phyloP scores from a whole-genome alignment of 1,140 invertebrate species.

The Andricus grossulariae region DNA sequence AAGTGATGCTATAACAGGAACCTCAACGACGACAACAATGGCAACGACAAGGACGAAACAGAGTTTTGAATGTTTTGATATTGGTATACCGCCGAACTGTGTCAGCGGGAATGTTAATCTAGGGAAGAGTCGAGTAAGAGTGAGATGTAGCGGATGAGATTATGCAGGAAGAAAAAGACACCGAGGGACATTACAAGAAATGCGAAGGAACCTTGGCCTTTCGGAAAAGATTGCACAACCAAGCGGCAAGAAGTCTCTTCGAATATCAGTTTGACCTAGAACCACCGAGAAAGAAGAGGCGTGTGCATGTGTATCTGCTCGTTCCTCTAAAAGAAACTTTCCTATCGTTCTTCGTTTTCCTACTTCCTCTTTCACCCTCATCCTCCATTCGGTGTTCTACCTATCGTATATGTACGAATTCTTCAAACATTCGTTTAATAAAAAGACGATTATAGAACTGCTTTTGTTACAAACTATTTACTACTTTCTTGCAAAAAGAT shows the following conservation, averaged over 20 bases:
- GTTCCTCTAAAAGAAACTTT: constrained; percentile 35
- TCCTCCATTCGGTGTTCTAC: not conserved
- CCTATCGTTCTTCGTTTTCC: not conserved
- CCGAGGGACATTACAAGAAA: not conserved
- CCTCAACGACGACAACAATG: too few species aligned
- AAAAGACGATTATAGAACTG: too few species aligned
- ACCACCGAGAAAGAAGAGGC: constrained; percentile 47
- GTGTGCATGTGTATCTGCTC: constrained; percentile 43
- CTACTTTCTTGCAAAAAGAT: too few species aligned
- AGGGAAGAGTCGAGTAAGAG: not conserved
- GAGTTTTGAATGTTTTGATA: not conserved
- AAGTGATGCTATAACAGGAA: not conserved
- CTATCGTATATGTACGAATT: too few species aligned
- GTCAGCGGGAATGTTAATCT: not conserved
- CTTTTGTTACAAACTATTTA: too few species aligned
- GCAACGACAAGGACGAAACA: too few species aligned
- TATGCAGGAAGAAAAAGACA: not conserved
- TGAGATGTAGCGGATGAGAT: not conserved
- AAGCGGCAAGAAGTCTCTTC: constrained; percentile 56
- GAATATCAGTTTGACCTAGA: constrained; percentile 61
- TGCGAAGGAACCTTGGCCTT: constrained; percentile 50
- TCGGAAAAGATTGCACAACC: constrained; percentile 44
- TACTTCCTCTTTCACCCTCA: not conserved
- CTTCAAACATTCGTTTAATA: too few species aligned
- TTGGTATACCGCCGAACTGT: not conserved